These are phyloP conservation scores for Ophion ellenae DNA, from an alignment of 2,888 invertebrate species.

Conservation along the genomic window DNA sequence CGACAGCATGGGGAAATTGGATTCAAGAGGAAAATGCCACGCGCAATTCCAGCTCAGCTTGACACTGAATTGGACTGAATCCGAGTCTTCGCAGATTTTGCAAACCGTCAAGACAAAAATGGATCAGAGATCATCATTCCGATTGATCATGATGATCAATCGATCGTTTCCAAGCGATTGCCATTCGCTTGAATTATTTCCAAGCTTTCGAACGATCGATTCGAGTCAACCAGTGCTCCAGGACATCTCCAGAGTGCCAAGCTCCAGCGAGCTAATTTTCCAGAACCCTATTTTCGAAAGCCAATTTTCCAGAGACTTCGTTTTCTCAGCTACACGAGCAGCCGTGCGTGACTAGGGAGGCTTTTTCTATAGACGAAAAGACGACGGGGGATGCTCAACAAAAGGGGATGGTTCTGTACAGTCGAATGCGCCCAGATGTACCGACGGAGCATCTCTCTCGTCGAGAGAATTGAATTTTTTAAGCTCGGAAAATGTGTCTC, in stretches of 20 bases:
- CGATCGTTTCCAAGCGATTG: too few relatives aligned
- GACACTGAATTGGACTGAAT: too few relatives aligned
- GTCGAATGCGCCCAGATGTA: not conserved
- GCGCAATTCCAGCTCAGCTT: too few relatives aligned
- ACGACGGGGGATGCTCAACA: not conserved
- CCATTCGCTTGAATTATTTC: too few relatives aligned
- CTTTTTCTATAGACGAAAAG: not conserved
- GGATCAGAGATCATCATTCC: too few relatives aligned
- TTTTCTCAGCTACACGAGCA: not conserved
- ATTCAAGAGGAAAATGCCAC: not conserved
- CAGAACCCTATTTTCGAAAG: not conserved
- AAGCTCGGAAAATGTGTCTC: constrained; percentile 25
- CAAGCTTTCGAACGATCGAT: too few relatives aligned
- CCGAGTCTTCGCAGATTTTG: too few relatives aligned
- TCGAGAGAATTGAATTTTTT: constrained; percentile 11
- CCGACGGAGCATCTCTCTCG: not conserved
- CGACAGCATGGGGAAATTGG: not conserved
- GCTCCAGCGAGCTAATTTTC: too few relatives aligned
- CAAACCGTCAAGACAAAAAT: too few relatives aligned
- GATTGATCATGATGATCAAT: too few relatives aligned
- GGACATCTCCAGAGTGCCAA: too few relatives aligned
- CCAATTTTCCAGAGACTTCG: not conserved
- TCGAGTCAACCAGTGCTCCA: too few relatives aligned
- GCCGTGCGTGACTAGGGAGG: not conserved
- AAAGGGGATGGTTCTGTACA: not conserved